Conservation (phyloP, 2,888 invertebrate species). For the Chymomyza fuscimana region DNA sequence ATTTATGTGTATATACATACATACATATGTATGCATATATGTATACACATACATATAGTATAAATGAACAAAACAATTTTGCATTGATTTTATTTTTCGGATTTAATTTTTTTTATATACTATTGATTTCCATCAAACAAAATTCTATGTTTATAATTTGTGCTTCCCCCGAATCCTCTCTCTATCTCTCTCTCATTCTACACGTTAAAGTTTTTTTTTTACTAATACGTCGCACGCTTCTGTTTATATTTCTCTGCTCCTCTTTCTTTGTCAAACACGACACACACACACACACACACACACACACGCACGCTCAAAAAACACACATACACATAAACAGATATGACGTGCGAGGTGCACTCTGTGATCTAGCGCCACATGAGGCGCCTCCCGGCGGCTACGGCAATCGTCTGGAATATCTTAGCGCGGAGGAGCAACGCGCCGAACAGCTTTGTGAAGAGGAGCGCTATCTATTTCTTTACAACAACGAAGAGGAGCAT, state of each 20-base stretch:
- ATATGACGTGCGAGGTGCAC: slow-evolving; percentile 96
- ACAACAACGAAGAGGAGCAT: slow-evolving; percentile 93
- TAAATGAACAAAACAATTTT: neutral
- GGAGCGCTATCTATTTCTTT: slow-evolving; percentile 93
- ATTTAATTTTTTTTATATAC: neutral
- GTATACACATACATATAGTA: slow-evolving; percentile 15
- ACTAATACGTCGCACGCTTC: slow-evolving; percentile 19
- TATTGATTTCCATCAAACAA: neutral
- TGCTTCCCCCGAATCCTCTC: slow-evolving; percentile 22
- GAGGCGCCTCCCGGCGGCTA: slow-evolving; percentile 90
- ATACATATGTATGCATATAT: slow-evolving; percentile 8
- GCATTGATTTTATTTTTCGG: neutral
- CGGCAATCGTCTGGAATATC: slow-evolving; percentile 82
- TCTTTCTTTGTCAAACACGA: slow-evolving; percentile 54
- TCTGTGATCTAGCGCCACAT: slow-evolving; percentile 89
- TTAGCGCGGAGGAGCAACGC: slow-evolving; percentile 87
- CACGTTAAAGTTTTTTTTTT: slow-evolving; percentile 37
- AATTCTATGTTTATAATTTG: slow-evolving; percentile 16
- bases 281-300: slow-evolving; percentile 8
- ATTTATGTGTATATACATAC: neutral
- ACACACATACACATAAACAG: slow-evolving; percentile 80
- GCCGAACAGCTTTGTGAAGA: slow-evolving; percentile 96
- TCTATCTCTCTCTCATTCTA: slow-evolving; percentile 26
- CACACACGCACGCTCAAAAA: neutral
- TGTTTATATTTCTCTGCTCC: slow-evolving; percentile 65